These are phyloP conservation scores for Eleutherodactylus coqui DNA, from an alignment of 2,797 vertebrate genomes.

Conservation along the genomic window DNA sequence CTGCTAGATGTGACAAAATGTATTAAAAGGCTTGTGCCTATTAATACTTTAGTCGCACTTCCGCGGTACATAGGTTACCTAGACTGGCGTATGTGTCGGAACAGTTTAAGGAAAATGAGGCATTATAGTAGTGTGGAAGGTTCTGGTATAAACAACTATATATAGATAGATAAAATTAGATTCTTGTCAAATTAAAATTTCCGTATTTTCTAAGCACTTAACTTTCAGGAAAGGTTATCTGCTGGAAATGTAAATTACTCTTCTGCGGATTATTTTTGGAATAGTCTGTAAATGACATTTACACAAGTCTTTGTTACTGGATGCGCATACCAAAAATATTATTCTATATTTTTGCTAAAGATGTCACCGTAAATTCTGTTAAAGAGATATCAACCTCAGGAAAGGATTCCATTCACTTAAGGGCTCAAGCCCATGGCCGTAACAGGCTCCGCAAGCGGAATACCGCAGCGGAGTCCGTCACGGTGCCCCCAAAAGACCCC, in stretches of 20 bases:
- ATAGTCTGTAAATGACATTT: conserved; percentile 8
- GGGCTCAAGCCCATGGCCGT: too few species aligned
- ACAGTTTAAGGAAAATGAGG: neutral
- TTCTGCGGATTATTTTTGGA: conserved; percentile 19
- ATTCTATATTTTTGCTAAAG: neutral
- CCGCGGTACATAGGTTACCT: too few species aligned
- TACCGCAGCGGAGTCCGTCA: too few species aligned
- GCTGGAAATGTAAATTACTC: conserved; percentile 7
- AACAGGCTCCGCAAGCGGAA: too few species aligned
- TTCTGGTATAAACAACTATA: neutral
- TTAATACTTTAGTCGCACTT: too few species aligned
- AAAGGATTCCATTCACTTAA: neutral
- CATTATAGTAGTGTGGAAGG: neutral
- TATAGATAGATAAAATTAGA: neutral
- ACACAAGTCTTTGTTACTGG: conserved; percentile 13
- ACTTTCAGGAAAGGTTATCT: conserved; percentile 15
- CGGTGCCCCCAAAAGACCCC: too few species aligned
- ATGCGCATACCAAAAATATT: neutral
- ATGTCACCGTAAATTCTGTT: neutral
- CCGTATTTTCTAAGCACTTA: conserved; percentile 19
- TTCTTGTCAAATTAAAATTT: conserved; percentile 15
- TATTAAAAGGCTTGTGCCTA: too few species aligned
- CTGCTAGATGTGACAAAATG: too few species aligned
- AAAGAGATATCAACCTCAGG: neutral
- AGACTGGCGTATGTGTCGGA: too few species aligned